Conservation (phyloP, 2,113 vertebrate genomes). For the Helogale parvula region DNA sequence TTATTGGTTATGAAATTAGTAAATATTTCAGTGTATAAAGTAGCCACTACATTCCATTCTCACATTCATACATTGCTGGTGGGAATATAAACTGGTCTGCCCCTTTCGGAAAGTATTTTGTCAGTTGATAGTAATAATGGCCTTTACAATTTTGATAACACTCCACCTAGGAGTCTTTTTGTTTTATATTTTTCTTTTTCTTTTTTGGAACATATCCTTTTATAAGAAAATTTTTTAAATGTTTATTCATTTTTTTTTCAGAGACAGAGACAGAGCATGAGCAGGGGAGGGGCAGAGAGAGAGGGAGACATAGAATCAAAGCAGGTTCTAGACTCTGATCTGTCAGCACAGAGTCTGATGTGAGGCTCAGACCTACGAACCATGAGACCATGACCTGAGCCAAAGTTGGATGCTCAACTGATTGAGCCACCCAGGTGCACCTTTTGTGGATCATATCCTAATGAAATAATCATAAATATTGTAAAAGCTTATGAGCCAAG, state of each 20-base stretch:
- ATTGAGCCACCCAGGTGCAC: too few species aligned
- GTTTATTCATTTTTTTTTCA: too few species aligned
- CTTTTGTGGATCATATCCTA: not conserved
- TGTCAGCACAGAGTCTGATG: too few species aligned
- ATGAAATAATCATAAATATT: not conserved
- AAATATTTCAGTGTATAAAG: not conserved
- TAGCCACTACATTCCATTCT: not conserved
- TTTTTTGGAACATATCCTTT: not conserved
- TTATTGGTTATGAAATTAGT: not conserved
- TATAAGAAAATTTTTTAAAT: too few species aligned
- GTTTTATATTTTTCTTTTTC: not conserved
- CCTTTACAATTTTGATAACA: slow-evolving; percentile 11
- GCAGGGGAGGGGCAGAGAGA: too few species aligned
- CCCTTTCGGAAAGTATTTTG: slow-evolving; percentile 31
- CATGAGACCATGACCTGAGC: too few species aligned
- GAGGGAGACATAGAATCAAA: too few species aligned
- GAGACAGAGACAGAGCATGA: too few species aligned
- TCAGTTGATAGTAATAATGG: not conserved
- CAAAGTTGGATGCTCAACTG: too few species aligned
- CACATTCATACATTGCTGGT: not conserved
- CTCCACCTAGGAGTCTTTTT: not conserved
- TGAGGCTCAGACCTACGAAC: too few species aligned
- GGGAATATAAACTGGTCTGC: not conserved
- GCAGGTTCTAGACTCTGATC: too few species aligned
- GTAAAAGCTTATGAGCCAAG: not conserved